Conservation (phyloP, 2,113 vertebrate species). For the Todiramphus chloris region DNA sequence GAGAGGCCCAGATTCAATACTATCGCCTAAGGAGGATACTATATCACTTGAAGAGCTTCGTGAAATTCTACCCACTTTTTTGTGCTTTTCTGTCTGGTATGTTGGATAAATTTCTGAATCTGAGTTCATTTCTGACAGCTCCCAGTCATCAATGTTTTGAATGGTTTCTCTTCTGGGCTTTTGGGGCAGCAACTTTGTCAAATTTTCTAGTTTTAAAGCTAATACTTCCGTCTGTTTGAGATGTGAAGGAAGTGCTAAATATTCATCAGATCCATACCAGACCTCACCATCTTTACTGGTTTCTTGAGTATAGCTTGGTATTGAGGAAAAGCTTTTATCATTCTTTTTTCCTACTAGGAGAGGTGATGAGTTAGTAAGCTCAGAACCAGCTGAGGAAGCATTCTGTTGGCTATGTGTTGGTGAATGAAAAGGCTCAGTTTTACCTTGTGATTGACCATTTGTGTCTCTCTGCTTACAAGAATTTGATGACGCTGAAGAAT, state of each 20-base stretch:
- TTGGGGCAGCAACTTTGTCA: conserved; percentile 87
- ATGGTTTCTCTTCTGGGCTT: conserved; percentile 78
- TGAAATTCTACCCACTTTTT: conserved; percentile 77
- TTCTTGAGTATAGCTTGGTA: conserved; percentile 29
- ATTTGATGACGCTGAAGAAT: conserved; percentile 65
- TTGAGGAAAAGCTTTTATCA: conserved; percentile 49
- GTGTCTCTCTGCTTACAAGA: background rate
- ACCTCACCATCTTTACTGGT: conserved; percentile 56
- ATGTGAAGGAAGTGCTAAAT: conserved; percentile 92
- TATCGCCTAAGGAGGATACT: conserved; percentile 87
- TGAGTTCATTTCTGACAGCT: conserved; percentile 89
- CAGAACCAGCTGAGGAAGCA: conserved; percentile 63
- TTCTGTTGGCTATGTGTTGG: conserved; percentile 30
- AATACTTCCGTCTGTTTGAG: conserved; percentile 92
- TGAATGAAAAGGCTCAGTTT: conserved; percentile 52
- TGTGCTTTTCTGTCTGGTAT: conserved; percentile 74
- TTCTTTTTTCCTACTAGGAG: conserved; percentile 42
- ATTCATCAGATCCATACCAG: conserved; percentile 97
- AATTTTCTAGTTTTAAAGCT: conserved; percentile 88
- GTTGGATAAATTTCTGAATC: conserved; percentile 84
- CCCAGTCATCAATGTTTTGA: conserved; percentile 96
- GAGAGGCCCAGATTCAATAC: conserved; percentile 89
- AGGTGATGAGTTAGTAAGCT: conserved; percentile 42
- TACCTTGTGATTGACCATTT: conserved; percentile 24
- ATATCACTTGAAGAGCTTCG: conserved; percentile 91